Evolutionary conservation across 2,113 vertebrate genomes (phyloP).

Genomic region (Chrysochloris asiatica): DNA sequence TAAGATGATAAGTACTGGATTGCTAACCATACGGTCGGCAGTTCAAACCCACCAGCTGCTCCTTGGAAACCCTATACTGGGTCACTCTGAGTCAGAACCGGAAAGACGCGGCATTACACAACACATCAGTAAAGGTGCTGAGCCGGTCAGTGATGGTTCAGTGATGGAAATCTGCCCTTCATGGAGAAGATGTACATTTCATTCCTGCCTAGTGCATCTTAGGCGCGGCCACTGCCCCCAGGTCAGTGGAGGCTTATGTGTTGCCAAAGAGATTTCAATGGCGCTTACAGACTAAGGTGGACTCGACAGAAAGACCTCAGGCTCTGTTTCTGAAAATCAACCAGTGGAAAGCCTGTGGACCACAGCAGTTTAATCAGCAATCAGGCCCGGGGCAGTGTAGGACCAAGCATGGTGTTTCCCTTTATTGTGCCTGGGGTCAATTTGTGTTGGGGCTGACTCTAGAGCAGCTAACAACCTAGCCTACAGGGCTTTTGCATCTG

Average conservation of each 20-base stretch:
- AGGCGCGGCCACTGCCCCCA: background rate
- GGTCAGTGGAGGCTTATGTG: background rate
- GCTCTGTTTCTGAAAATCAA: background rate
- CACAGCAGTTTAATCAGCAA: background rate
- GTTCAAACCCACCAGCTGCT: no score
- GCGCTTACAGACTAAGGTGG: background rate
- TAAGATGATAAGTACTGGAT: no score
- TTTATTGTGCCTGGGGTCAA: background rate
- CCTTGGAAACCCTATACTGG: no score
- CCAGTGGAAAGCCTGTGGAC: background rate
- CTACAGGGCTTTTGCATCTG: rapidly evolving
- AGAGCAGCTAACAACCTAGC: background rate
- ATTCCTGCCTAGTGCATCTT: background rate
- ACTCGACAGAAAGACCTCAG: background rate
- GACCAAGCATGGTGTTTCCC: background rate
- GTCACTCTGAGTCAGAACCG: no score
- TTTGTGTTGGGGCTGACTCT: background rate
- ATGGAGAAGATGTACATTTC: background rate
- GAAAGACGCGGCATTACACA: no score
- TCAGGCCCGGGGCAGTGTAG: background rate
- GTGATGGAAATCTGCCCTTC: background rate
- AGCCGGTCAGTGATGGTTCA: background rate
- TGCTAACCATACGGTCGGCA: no score
- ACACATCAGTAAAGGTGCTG: no score
- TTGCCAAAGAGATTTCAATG: background rate